These are phyloP conservation scores for Darevskia mixta DNA, from an alignment of 2,797 vertebrate genomes.

Conservation along the genomic window DNA sequence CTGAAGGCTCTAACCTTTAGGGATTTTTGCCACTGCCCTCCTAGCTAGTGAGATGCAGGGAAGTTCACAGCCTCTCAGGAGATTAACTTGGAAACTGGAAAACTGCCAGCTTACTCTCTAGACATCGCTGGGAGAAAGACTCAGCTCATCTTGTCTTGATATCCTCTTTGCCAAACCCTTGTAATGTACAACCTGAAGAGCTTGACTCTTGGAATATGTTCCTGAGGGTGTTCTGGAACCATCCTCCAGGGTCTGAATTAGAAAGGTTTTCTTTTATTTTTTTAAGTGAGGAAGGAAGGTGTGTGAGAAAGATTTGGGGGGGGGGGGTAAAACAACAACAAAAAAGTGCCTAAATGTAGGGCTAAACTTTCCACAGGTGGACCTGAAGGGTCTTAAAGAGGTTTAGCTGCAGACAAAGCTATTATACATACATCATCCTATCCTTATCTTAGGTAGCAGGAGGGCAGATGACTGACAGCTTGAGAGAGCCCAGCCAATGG, in stretches of 20 bases:
- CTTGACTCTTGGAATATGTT: background rate
- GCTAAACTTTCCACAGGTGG: background rate
- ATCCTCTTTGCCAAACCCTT: background rate
- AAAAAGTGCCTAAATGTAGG: background rate
- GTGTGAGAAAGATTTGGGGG: background rate
- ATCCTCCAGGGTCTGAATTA: background rate
- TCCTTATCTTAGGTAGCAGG: background rate
- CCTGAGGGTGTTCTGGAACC: background rate
- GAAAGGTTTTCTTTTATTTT: background rate
- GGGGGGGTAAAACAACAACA: background rate
- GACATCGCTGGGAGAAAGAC: background rate
- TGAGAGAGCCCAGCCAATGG: background rate
- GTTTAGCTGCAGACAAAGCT: background rate
- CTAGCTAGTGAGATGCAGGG: background rate
- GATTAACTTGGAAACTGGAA: background rate
- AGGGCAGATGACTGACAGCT: too few relatives aligned
- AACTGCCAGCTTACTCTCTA: background rate
- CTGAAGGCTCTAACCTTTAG: background rate
- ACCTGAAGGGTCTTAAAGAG: background rate
- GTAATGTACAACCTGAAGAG: background rate
- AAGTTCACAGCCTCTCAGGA: too few relatives aligned
- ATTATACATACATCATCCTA: background rate
- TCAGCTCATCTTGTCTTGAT: background rate
- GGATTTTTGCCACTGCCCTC: background rate
- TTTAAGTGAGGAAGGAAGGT: background rate